These are phyloP conservation scores for Atopsyche davidsoni DNA, from an alignment of 1,140 invertebrate genomes.

Conservation along the genomic window DNA sequence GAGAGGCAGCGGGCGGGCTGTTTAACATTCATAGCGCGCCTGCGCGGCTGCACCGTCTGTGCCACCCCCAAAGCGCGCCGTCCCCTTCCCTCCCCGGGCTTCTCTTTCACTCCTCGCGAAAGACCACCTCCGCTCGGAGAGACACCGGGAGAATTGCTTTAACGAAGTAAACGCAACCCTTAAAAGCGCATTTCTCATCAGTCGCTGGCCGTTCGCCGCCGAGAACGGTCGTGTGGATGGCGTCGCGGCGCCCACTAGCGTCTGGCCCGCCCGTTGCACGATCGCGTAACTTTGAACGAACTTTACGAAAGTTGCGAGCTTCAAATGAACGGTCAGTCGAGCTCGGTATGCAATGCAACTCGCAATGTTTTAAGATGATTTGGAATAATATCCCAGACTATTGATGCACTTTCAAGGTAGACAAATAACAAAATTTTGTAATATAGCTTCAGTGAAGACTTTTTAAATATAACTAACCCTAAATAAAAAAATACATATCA, in stretches of 20 bases:
- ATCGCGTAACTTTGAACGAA: slow-evolving; percentile 7
- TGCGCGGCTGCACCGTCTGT: slow-evolving; percentile 20
- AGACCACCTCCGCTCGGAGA: slow-evolving; percentile 15
- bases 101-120: slow-evolving; percentile 6
- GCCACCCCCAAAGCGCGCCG: slow-evolving; percentile 17
- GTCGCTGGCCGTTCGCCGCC: slow-evolving; percentile 24
- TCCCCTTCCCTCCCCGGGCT: slow-evolving; percentile 4
- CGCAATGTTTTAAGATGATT: not conserved
- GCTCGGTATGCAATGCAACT: no score
- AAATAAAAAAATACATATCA: no score
- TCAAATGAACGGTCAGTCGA: no score
- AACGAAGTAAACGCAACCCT: slow-evolving; percentile 21
- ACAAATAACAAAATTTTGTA: no score
- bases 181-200: slow-evolving; percentile 24
- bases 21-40: slow-evolving; percentile 21
- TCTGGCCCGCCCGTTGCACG: no score
- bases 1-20: slow-evolving; percentile 11
- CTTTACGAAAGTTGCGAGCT: no score
- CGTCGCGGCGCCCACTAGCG: slow-evolving; percentile 1
- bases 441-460: no score
- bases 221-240: slow-evolving; percentile 7
- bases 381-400: not conserved
- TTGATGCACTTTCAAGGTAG: no score
- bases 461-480: no score
- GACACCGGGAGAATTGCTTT: slow-evolving; percentile 18